Base-by-base conservation (phyloP, 2,888 invertebrate species). In the Pristionchus exspectatus region DNA sequence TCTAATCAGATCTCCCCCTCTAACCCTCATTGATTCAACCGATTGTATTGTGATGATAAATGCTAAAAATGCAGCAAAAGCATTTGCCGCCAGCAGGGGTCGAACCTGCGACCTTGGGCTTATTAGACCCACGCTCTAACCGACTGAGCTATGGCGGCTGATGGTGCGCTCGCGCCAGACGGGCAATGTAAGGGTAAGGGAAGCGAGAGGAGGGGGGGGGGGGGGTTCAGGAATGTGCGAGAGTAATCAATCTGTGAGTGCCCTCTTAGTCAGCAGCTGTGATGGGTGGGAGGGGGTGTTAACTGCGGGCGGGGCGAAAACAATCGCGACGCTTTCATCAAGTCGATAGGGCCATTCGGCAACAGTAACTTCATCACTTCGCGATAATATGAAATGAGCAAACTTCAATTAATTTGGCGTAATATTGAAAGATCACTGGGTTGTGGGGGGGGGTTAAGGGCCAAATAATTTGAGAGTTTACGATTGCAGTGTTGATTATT, bases 21-120 rank as follows among this genome's bases (percentile, higher is more conserved):
- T 16, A 33, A 14, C 10, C 33, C 16, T 54, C 14, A 54, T 50
- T 27, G 50, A 81, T 81, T 74, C 74, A 44, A 81, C 18, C 84
- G 21, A 56, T 84, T 59, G 50, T 59, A 27, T 54, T 38, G n/a
- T 33, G 27, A 50, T 27, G 24, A 59, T 63, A n/a, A 63, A 59
- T 4, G 3, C 4, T 50, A 50, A 50, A 50, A 50, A 50, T 50
- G 10, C 4, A 50, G 18, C 24, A 91, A 92, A 92, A 89, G 30
- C 27, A 21, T 89, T 90, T 90, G 90, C 90, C 90, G 90, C 90
- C 90, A 90, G 90, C 90, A 90, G 90, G 90, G 90, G 90, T 90
- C 90, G 90, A 90, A 90, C 90, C 90, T 90, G 90, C 90, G 90
- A 90, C 90, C 90, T 90, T 90, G 90, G 90, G 90, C 90, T 90